A percentile compares a stretch with the other conserved stretches of the same genome.
phyloP scores from a whole-genome alignment of 2,797 vertebrate species.

The Scarus forsteni region DNA sequence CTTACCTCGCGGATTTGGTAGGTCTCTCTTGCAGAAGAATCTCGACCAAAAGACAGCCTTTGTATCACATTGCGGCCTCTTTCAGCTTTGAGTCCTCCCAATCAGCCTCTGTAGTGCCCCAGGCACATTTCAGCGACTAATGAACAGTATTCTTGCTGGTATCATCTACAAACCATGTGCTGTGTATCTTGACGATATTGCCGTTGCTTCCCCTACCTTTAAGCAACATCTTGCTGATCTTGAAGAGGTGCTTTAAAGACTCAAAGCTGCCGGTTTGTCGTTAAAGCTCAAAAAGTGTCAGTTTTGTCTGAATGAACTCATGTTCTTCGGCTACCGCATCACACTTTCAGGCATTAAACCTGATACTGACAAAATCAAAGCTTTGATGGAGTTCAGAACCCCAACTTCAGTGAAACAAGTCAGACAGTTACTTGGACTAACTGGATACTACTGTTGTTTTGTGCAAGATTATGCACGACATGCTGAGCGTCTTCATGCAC shows the following conservation, averaged over 20 bases:
- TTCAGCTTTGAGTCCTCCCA: slow-evolving; percentile 3
- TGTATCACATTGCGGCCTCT: slow-evolving; percentile 14
- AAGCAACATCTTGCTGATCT: too few species aligned
- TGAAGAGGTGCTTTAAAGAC: too few species aligned
- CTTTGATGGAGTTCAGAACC: background rate
- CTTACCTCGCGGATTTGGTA: slow-evolving; percentile 29
- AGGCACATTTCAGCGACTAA: too few species aligned
- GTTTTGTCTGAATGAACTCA: background rate
- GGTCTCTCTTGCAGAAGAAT: slow-evolving; percentile 21
- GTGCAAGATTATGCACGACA: background rate
- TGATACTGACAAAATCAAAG: background rate
- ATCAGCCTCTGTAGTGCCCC: background rate
- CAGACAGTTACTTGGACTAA: background rate
- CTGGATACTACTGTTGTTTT: background rate
- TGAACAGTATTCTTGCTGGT: background rate
- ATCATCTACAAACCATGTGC: background rate
- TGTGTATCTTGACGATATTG: background rate
- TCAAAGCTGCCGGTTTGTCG: too few species aligned
- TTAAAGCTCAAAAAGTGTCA: too few species aligned
- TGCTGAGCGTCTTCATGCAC: background rate
- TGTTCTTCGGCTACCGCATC: background rate
- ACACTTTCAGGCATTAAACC: background rate
- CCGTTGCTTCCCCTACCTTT: background rate
- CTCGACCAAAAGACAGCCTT: slow-evolving; percentile 34
- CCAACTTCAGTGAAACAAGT: background rate